Conservation (phyloP, 2,888 invertebrate species). For the Mystacides longicornis region DNA sequence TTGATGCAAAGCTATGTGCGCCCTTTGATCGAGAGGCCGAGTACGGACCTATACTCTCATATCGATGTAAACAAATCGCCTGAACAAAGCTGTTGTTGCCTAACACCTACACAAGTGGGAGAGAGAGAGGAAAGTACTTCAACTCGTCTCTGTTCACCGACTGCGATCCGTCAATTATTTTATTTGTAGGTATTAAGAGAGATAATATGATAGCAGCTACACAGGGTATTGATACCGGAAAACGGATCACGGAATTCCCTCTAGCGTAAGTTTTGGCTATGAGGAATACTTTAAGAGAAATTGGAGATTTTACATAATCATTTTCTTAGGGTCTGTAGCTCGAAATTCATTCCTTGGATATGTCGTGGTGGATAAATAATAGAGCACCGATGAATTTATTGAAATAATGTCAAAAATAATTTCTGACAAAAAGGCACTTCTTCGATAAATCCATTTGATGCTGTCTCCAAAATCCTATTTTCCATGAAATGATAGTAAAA, state of each 20-base stretch:
- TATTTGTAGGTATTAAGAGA: not conserved
- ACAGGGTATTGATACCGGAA: slow-evolving; percentile 10
- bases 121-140: not conserved
- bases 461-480: too few relatives aligned
- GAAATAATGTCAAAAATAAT: too few relatives aligned
- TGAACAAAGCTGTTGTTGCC: slow-evolving; percentile 7
- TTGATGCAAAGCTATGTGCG: slow-evolving; percentile 25
- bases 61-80: slow-evolving; percentile 13
- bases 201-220: slow-evolving; percentile 4
- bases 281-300: too few relatives aligned
- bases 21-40: slow-evolving; percentile 25
- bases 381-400: too few relatives aligned
- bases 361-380: not conserved
- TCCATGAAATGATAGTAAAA: too few relatives aligned
- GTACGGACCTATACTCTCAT: too few relatives aligned
- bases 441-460: too few relatives aligned
- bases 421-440: too few relatives aligned
- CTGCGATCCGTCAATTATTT: not conserved
- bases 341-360: too few relatives aligned
- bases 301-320: too few relatives aligned
- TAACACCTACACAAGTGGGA: not conserved
- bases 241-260: slow-evolving; percentile 11
- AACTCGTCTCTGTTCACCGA: not conserved
- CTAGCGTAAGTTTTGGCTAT: not conserved
- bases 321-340: too few relatives aligned